phyloP scores from a whole-genome alignment of 1,140 invertebrate genomes.

The Tribolium madens region DNA sequence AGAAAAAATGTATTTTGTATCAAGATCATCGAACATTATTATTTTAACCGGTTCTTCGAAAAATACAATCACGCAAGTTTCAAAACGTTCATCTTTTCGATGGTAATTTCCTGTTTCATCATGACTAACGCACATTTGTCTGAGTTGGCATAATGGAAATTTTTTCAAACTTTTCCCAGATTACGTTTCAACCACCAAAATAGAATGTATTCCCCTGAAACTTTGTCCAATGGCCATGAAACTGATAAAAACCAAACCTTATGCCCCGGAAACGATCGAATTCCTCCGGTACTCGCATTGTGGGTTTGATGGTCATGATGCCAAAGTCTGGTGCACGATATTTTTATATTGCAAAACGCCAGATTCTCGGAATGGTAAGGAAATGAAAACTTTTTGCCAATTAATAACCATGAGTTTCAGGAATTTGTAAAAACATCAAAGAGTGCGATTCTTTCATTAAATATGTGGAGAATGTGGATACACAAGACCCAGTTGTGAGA shows the following conservation, averaged over 20 bases:
- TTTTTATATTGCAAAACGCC: constrained; percentile 32
- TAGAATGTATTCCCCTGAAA: constrained; percentile 50
- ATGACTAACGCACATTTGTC: neutral
- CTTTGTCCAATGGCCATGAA: constrained; percentile 47
- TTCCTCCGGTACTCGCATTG: constrained; percentile 42
- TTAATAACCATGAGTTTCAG: constrained; percentile 25
- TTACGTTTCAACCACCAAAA: constrained; percentile 27
- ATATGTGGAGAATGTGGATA: constrained; percentile 2
- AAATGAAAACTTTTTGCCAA: neutral
- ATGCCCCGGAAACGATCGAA: constrained; percentile 42
- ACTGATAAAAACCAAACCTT: constrained; percentile 44
- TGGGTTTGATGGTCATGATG: constrained; percentile 24
- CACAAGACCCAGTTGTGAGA: neutral
- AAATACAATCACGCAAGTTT: neutral
- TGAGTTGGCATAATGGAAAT: neutral
- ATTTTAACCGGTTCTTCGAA: neutral
- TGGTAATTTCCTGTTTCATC: neutral
- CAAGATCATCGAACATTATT: neutral
- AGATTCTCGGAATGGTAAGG: constrained; percentile 11
- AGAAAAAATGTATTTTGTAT: neutral
- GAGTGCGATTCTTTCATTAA: constrained; percentile 44
- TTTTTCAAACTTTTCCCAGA: constrained; percentile 21
- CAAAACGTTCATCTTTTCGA: neutral
- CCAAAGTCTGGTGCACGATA: constrained; percentile 43
- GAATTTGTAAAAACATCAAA: constrained; percentile 42